A percentile compares a stretch with the other conserved stretches of the same genome.
Conservation (phyloP, 2,888 invertebrate species). For the Meandrusa payeni region DNA sequence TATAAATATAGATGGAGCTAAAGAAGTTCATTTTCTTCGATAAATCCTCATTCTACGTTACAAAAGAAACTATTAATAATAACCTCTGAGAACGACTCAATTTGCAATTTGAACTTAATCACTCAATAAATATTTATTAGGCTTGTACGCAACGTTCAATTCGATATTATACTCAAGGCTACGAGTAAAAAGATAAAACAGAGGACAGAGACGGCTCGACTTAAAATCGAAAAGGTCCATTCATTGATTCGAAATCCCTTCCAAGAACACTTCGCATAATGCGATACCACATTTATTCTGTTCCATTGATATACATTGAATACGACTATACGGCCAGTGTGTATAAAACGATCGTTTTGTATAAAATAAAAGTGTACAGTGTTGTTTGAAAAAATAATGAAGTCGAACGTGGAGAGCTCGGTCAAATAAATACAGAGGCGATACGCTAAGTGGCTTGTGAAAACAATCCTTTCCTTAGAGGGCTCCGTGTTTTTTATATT, state of each 20-base stretch:
- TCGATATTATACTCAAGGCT: slow-evolving; percentile 3
- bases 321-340: slow-evolving; percentile 5
- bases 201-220: slow-evolving; percentile 23
- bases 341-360: slow-evolving; percentile 8
- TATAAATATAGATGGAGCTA: too few relatives aligned
- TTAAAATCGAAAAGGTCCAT: slow-evolving; percentile 38
- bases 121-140: slow-evolving; percentile 1
- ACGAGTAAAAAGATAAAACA: slow-evolving; percentile 3
- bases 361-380: slow-evolving; percentile 13
- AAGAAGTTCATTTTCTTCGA: too few relatives aligned
- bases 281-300: slow-evolving; percentile 59
- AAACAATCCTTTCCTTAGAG: slow-evolving; percentile 11
- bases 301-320: slow-evolving; percentile 52
- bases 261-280: slow-evolving; percentile 55
- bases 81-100: too few relatives aligned
- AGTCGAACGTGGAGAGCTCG: not conserved
- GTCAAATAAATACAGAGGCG: slow-evolving; percentile 10
- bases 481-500: not conserved
- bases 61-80: too few relatives aligned
- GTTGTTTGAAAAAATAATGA: slow-evolving; percentile 19
- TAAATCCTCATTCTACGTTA: too few relatives aligned
- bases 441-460: slow-evolving; percentile 7
- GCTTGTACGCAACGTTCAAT: not conserved
- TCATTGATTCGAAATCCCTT: slow-evolving; percentile 59
- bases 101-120: not conserved